phyloP scores from a whole-genome alignment of 1,140 invertebrate species.

The Spodoptera litura region DNA sequence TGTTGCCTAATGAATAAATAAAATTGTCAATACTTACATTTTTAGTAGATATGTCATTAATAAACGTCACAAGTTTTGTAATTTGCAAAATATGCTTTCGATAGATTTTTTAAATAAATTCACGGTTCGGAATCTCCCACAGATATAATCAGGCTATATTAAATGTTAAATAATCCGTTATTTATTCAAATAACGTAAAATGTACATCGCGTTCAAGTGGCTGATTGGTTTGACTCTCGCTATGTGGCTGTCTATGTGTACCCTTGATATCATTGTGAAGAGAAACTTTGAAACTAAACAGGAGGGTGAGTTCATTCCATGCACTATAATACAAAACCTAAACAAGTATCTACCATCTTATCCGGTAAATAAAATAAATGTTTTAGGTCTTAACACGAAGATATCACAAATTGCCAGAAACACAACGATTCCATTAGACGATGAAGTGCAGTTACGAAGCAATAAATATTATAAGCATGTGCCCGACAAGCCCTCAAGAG shows the following conservation, averaged over 20 bases:
- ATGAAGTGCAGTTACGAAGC: conserved; percentile 3
- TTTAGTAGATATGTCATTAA: conserved; percentile 54
- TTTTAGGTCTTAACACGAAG: conserved; percentile 7
- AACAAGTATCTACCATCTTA: not conserved
- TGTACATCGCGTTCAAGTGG: conserved; percentile 82
- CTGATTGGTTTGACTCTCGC: conserved; percentile 61
- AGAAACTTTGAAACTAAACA: conserved; percentile 20
- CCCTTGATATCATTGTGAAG: conserved; percentile 54
- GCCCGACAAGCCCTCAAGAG: conserved; percentile 29
- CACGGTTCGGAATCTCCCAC: conserved; percentile 27
- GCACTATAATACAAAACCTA: no score
- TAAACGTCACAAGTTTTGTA: conserved; percentile 52
- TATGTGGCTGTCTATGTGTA: conserved; percentile 75
- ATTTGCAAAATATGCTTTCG: conserved; percentile 59
- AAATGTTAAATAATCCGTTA: conserved; percentile 32
- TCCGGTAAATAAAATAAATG: not conserved
- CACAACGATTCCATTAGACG: conserved; percentile 16
- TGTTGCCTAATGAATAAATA: conserved; percentile 35
- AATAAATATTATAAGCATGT: not conserved
- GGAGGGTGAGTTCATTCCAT: not conserved
- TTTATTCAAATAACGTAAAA: conserved; percentile 47
- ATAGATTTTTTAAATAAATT: conserved; percentile 52
- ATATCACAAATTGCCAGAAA: conserved; percentile 29
- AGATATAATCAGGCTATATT: conserved; percentile 9
- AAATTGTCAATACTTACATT: not conserved